Evolutionary conservation across 2,888 invertebrate genomes (phyloP).

Genomic region (Cyclophora punctaria): DNA sequence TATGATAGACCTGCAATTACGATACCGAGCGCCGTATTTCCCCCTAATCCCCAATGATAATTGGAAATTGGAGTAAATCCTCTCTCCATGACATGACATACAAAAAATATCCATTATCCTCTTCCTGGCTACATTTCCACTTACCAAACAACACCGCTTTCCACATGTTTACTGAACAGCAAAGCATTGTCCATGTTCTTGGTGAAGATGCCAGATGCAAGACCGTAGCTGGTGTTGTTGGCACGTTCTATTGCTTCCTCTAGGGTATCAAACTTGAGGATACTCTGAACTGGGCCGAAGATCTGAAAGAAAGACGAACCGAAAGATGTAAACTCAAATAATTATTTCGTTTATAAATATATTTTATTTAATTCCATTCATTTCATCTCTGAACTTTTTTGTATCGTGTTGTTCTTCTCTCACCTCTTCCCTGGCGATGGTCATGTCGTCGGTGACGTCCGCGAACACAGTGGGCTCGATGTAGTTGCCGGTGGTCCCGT

Average conservation of each 20-base stretch:
- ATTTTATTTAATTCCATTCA: too few species aligned
- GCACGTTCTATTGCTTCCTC: constrained; percentile 89
- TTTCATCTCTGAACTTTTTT: too few species aligned
- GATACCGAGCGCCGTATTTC: too few species aligned
- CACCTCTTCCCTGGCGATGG: constrained; percentile 85
- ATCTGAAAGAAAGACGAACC: constrained; percentile 71
- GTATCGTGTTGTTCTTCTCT: background rate
- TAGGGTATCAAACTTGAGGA: constrained; percentile 85
- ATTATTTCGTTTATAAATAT: background rate
- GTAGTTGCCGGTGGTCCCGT: constrained; percentile 82
- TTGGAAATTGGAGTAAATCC: too few species aligned
- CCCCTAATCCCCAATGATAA: too few species aligned
- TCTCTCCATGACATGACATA: too few species aligned
- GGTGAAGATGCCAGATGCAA: constrained; percentile 89
- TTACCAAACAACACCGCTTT: constrained; percentile 86
- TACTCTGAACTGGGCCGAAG: constrained; percentile 91
- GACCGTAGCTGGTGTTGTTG: constrained; percentile 85
- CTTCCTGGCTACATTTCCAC: background rate
- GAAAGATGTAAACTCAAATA: too few species aligned
- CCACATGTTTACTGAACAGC: constrained; percentile 80
- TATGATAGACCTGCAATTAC: too few species aligned
- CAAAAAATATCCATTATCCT: background rate
- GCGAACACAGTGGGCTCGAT: constrained; percentile 86
- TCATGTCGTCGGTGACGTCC: constrained; percentile 83
- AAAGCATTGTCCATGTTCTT: constrained; percentile 85